Base-by-base conservation (phyloP, 2,113 vertebrate genomes). In the Phyllostomus hastatus region DNA sequence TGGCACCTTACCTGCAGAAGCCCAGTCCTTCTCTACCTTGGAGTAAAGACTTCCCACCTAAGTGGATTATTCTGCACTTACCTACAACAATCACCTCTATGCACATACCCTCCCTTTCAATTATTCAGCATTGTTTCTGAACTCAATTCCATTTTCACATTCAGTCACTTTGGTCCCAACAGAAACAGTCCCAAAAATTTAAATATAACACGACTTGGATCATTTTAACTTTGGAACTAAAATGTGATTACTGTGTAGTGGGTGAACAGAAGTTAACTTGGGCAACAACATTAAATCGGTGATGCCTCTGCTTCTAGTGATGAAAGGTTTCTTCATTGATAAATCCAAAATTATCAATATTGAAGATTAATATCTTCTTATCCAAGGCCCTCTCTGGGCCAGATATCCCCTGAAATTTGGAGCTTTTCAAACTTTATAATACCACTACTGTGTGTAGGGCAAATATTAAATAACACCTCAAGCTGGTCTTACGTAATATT, bases 191-290 rank as follows among this genome's bases (percentile, higher is more conserved):
- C 79, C 52, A 0, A 28, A 95, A 76, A 50, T 91, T 76, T 57
- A 87, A 83, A 76, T 26, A 12, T 11, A 41, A 85, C 54, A 85
- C 10, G 4, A 16, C 67, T 48, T 54, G 54, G 28, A 57, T 38
- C 24, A n/a, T 70, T 80, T 91, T 64, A 90, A 90, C 33, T 86
- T 50, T 81, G 80, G 88, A 95, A 81, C 26, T 91, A 93, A 85
- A 84, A 91, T 66, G 61, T 38, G 57, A 26, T 48, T 35, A 38
- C 43, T 11, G 22, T 31, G 64, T n/a, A 35, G 28, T 10, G 20
- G 41, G 50, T 16, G 28, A 70, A 7, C 4, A 50, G 76, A 92
- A 50, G 59, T 66, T n/a, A 75, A 72, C 43, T 19, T 38, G 9
- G n/a, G 80, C 59, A 67, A 73, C 15, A 1, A 50, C 28, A 59